Percentiles rank a stretch among this genome's conserved stretches.
These are phyloP conservation scores for Selenia dentaria DNA, from an alignment of 2,888 invertebrate species.

Conservation along the genomic window DNA sequence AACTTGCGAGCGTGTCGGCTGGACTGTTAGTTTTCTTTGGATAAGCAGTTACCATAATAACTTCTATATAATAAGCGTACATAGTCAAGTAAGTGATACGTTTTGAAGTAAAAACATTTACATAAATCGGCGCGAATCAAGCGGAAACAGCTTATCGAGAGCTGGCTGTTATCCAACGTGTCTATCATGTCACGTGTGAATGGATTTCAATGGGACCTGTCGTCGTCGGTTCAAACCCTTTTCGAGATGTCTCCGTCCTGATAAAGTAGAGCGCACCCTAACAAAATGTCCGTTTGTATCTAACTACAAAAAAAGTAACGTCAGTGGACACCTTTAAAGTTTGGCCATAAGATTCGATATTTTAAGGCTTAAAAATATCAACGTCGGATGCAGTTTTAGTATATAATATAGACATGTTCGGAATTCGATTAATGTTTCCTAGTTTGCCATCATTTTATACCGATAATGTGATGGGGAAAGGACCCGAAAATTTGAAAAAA, in stretches of 20 bases:
- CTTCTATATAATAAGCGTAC: too few species aligned
- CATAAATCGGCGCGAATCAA: slow-evolving; percentile 32
- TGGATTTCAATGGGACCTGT: slow-evolving; percentile 59
- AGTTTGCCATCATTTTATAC: too few species aligned
- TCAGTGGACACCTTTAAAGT: slow-evolving; percentile 51
- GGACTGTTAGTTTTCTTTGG: too few species aligned
- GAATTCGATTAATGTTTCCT: too few species aligned
- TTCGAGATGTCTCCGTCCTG: slow-evolving; percentile 59
- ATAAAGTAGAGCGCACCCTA: slow-evolving; percentile 65
- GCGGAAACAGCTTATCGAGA: slow-evolving; percentile 36
- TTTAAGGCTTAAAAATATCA: not conserved
- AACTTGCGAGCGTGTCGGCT: too few species aligned
- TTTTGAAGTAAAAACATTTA: slow-evolving; percentile 8
- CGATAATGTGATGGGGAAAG: too few species aligned
- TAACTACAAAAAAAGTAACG: slow-evolving; percentile 56
- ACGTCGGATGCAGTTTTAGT: too few species aligned
- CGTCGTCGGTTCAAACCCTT: slow-evolving; percentile 60
- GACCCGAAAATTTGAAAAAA: too few species aligned
- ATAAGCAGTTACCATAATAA: too few species aligned
- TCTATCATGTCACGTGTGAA: slow-evolving; percentile 68
- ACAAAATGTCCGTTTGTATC: slow-evolving; percentile 80
- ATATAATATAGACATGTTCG: too few species aligned
- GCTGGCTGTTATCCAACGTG: slow-evolving; percentile 31
- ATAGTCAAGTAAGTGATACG: too few species aligned
- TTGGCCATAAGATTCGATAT: slow-evolving; percentile 42